A percentile compares a stretch with the other conserved stretches of the same genome.
Conservation (phyloP, 2,888 invertebrate species). For the Andrena camellia region DNA sequence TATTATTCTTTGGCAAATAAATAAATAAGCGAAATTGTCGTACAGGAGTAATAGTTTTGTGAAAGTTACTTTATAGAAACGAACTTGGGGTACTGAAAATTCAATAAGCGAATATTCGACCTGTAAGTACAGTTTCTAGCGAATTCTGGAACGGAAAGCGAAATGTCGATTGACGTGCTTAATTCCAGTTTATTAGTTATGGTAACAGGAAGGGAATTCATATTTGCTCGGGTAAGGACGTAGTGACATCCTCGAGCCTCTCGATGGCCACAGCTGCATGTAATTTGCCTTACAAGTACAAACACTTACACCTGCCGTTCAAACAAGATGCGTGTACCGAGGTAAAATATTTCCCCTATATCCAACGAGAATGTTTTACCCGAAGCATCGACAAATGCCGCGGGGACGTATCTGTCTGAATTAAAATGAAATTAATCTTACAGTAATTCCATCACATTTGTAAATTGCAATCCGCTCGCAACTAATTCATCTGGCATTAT, state of each 20-base stretch:
- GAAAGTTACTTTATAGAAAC: not conserved
- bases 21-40: not conserved
- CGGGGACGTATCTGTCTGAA: not conserved
- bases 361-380: not conserved
- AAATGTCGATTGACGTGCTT: not conserved
- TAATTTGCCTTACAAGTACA: constrained; percentile 24
- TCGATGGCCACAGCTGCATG: constrained; percentile 25
- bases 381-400: not conserved
- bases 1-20: not conserved
- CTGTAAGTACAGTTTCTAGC: not conserved
- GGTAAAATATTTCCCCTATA: not conserved
- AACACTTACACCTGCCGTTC: constrained; percentile 38
- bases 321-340: not conserved
- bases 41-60: not conserved
- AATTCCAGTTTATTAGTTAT: not conserved
- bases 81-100: too few relatives aligned
- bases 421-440: not conserved
- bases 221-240: not conserved
- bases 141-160: not conserved
- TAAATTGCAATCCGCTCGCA: not conserved
- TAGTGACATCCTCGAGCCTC: constrained; percentile 1
- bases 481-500: not conserved
- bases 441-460: not conserved
- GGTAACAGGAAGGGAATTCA: not conserved
- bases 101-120: too few relatives aligned